Conservation (phyloP, 2,888 invertebrate species). For the Pecten maximus region DNA sequence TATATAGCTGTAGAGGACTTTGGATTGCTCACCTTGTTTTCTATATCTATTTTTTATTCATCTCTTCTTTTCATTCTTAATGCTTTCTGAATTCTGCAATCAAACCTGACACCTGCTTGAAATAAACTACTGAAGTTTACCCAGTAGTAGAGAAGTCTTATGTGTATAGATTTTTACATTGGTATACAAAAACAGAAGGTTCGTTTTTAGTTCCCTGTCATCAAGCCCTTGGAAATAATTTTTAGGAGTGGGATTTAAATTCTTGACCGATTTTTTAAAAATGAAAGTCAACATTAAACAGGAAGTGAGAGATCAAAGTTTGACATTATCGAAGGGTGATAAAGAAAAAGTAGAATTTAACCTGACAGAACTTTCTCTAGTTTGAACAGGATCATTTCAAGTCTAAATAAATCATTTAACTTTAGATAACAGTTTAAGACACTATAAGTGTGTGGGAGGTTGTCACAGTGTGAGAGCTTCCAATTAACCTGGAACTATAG, state of each 20-base stretch:
- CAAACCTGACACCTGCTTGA: too few species aligned
- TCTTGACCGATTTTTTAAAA: background rate
- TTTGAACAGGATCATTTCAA: background rate
- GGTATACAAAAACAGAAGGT: background rate
- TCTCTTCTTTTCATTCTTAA: too few species aligned
- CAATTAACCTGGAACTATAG: slow-evolving; percentile 2
- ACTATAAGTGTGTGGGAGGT: background rate
- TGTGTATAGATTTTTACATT: background rate
- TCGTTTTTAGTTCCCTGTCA: background rate
- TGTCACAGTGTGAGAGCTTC: background rate
- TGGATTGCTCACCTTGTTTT: too few species aligned
- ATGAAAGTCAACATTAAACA: background rate
- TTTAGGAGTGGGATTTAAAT: background rate
- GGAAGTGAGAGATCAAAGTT: background rate
- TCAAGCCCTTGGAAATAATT: background rate
- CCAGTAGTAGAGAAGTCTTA: background rate
- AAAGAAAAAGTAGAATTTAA: background rate
- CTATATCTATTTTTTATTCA: too few species aligned
- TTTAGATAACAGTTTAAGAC: background rate
- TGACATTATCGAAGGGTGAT: background rate
- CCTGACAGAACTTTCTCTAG: background rate
- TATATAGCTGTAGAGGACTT: too few species aligned
- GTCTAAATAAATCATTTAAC: background rate
- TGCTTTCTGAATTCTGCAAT: too few species aligned
- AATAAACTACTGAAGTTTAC: too few species aligned